These are phyloP conservation scores for Mesoligia furuncula DNA, from an alignment of 2,888 invertebrate genomes.

Conservation along the genomic window DNA sequence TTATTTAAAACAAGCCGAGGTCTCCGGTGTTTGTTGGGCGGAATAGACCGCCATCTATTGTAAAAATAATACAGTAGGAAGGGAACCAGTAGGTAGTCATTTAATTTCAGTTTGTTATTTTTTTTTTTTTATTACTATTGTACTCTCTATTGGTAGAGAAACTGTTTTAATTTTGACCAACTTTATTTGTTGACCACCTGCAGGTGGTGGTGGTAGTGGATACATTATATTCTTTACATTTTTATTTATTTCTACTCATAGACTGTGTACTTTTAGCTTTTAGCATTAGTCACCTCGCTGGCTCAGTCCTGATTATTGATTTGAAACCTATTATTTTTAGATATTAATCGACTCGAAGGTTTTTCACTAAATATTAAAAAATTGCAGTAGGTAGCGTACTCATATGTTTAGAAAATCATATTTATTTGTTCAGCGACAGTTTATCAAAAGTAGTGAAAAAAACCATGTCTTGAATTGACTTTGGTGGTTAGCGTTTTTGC, in stretches of 20 bases:
- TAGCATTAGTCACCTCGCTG: background rate
- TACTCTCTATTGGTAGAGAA: too few species aligned
- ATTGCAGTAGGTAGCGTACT: background rate
- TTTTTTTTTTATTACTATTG: background rate
- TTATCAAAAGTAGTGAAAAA: background rate
- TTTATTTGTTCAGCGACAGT: background rate
- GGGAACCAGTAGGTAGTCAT: background rate
- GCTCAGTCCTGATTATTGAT: background rate
- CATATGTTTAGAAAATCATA: background rate
- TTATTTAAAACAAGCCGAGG: background rate
- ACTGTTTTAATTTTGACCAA: background rate
- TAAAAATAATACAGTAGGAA: background rate
- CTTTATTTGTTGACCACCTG: background rate
- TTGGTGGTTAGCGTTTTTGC: background rate
- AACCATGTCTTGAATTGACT: background rate
- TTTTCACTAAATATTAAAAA: background rate
- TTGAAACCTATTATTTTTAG: background rate
- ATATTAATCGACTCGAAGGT: background rate
- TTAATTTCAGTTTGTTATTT: background rate
- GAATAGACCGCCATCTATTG: background rate
- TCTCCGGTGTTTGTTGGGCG: background rate
- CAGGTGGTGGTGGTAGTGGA: background rate
- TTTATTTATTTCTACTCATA: background rate
- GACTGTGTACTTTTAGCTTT: background rate
- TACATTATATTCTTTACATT: background rate